Base-by-base conservation (phyloP, 2,113 vertebrate species). In the Ophthalmolycus amberensis region DNA sequence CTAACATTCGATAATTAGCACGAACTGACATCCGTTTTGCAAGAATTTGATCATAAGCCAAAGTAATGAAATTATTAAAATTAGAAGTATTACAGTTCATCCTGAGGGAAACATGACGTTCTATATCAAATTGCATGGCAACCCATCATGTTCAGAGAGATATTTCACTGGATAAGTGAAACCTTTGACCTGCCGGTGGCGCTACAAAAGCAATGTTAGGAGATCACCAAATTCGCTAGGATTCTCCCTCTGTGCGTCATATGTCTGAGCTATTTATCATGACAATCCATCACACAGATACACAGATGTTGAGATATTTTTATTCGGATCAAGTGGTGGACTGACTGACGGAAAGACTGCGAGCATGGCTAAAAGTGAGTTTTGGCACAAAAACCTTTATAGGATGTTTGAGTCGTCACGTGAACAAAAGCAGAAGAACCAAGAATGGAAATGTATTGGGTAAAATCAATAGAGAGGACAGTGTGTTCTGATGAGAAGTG, bases 401-500 rank as follows among this genome's bases (percentile, higher is more conserved):
- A 34, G 15, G 54, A 34, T 27, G 20, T 40, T 42, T 4, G 65
- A 48, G 10, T 58, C 5, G 44, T 48, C 66, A 38, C 10, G 1
- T 78, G 14, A 40, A 40, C 0, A 32, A 54, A 62, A 66, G 64
- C 67, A 76, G n/a, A 67, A 37, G 34, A 73, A 14, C 68, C 29
- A 11, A 32, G n/a, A 72, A 14, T 37, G 20, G 20, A 0, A 78
- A 81, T 79, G 52, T 70, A 83, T 14, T 58, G 18, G 4, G 14
- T 70, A 16, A 25, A 63, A 77, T 82, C 54, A 68, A 85, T 84
- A 42, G 4, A 52, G 0, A 56, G 56, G 44, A 50, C 48, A 25
- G 40, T 56, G 27, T 70, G 54, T 40, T 59, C 32, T 44, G 2
- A 27, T 25, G 46, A 40, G 11, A 52, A 65, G 37, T 29, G 29